Conservation (phyloP, 2,113 vertebrate genomes). For the Ploceus nigricollis region DNA sequence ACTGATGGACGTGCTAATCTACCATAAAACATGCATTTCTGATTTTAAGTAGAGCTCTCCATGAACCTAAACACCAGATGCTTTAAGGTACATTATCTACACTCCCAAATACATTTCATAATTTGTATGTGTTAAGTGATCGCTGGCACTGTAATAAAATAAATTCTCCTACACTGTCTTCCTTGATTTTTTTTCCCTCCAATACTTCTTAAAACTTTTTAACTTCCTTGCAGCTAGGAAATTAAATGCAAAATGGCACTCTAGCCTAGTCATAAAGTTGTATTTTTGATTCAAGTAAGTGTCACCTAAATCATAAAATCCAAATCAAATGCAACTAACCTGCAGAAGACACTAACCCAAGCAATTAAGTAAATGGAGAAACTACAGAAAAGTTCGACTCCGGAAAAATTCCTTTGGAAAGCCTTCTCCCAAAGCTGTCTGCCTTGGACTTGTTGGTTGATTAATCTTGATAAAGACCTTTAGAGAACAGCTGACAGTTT, state of each 20-base stretch:
- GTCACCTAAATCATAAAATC: background rate
- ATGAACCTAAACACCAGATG: background rate
- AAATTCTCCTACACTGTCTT: background rate
- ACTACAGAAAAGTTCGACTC: background rate
- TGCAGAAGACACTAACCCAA: background rate
- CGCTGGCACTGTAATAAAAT: background rate
- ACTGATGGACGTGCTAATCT: background rate
- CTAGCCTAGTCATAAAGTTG: background rate
- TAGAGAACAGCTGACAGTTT: background rate
- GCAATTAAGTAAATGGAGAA: background rate
- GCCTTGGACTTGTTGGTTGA: no score
- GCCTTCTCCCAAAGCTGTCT: background rate
- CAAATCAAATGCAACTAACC: background rate
- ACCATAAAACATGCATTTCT: conserved; percentile 26
- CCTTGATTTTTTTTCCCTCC: fast-evolving
- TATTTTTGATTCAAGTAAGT: background rate
- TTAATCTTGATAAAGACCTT: background rate
- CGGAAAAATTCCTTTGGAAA: background rate
- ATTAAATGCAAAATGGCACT: background rate
- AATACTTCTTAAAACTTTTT: background rate
- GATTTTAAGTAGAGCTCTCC: background rate
- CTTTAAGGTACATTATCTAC: background rate
- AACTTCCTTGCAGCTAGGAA: background rate
- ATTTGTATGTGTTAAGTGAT: background rate
- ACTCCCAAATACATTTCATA: background rate